phyloP scores from a whole-genome alignment of 2,888 invertebrate species.

The Chrysomela aeneicollis region DNA sequence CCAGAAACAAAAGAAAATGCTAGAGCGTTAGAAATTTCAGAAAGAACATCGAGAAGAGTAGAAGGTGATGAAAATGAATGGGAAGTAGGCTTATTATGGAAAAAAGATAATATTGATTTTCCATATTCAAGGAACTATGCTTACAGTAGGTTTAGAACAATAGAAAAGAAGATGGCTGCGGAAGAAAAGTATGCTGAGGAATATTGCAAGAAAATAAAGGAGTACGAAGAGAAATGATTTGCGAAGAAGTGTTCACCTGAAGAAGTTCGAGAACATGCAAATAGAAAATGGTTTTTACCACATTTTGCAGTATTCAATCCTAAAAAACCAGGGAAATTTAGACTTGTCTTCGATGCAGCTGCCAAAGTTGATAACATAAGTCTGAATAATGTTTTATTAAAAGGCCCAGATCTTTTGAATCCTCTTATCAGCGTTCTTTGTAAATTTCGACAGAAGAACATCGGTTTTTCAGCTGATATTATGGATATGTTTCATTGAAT shows the following conservation, averaged over 20 bases:
- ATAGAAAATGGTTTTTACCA: no score
- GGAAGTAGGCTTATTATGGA: neutral
- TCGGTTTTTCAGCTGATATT: neutral
- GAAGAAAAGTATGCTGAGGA: neutral
- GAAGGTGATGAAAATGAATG: neutral
- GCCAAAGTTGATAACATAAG: conserved; percentile 3
- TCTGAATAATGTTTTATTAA: conserved; percentile 2
- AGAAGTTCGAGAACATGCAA: neutral
- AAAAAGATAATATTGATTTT: neutral
- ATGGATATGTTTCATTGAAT: neutral
- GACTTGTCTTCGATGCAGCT: conserved; percentile 4
- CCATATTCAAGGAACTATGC: neutral
- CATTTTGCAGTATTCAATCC: conserved; percentile 1
- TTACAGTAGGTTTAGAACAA: neutral
- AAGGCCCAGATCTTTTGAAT: no score
- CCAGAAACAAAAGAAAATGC: no score
- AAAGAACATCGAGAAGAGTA: no score
- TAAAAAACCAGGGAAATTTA: no score
- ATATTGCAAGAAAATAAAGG: neutral
- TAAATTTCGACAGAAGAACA: no score
- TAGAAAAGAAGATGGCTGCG: neutral
- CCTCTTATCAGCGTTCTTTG: no score
- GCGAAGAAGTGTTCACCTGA: neutral
- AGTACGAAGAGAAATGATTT: neutral
- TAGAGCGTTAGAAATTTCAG: no score